Conservation (phyloP, 1,140 invertebrate species). For the Temnothorax nylanderi region DNA sequence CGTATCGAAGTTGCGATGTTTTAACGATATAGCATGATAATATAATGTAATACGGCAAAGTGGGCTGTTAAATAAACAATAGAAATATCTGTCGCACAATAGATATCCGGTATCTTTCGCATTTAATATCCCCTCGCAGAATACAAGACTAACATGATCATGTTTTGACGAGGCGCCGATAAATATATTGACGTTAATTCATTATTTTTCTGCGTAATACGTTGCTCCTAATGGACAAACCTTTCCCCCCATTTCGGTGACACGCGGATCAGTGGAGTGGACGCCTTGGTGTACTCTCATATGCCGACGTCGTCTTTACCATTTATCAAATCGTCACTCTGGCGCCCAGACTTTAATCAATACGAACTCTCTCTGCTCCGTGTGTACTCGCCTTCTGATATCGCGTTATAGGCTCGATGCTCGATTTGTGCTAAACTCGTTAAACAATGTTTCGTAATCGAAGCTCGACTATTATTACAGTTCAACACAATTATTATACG, state of each 20-base stretch:
- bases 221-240: not conserved
- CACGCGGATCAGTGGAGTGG: not conserved
- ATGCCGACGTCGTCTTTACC: constrained; percentile 36
- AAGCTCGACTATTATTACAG: not conserved
- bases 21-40: not conserved
- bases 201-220: not conserved
- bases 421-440: not conserved
- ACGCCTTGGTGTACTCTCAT: not conserved
- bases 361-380: constrained; percentile 68
- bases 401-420: not conserved
- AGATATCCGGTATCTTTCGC: not conserved
- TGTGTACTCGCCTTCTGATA: constrained; percentile 46
- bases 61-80: not conserved
- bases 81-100: not conserved
- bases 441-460: not conserved
- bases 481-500: not conserved
- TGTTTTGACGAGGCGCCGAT: not conserved
- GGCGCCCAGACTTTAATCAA: constrained; percentile 76
- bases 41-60: not conserved
- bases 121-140: not conserved
- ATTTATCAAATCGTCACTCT: constrained; percentile 71
- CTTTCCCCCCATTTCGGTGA: not conserved
- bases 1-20: not conserved
- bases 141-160: not conserved
- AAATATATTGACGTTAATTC: constrained; percentile 7